These are phyloP conservation scores for Murina feae DNA, from an alignment of 2,113 vertebrate species.

Conservation along the genomic window DNA sequence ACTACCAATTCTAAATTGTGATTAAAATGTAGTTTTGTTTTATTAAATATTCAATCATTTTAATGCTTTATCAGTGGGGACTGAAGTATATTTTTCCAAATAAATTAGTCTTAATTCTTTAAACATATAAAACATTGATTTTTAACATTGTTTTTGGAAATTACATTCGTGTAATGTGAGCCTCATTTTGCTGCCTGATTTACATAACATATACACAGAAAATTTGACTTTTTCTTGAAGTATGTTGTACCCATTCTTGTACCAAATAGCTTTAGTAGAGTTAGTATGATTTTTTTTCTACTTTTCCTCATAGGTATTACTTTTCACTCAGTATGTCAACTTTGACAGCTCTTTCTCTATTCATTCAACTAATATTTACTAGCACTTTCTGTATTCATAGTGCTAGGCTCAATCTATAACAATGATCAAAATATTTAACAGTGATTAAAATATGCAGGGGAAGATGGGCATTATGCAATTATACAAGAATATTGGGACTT, in stretches of 20 bases:
- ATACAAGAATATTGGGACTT: not conserved
- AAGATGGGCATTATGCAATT: not conserved
- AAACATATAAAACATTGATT: not conserved
- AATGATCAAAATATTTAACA: constrained; percentile 16
- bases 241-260: not conserved
- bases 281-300: not conserved
- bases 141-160: constrained; percentile 34
- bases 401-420: not conserved
- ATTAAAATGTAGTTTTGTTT: not conserved
- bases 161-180: not conserved
- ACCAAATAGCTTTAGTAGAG: not conserved
- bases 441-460: not conserved
- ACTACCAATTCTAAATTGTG: constrained; percentile 9
- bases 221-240: not conserved
- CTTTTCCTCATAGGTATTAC: not conserved
- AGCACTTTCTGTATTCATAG: not conserved
- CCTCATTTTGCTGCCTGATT: not conserved
- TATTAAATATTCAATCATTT: not conserved
- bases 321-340: not conserved
- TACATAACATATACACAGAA: not conserved
- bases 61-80: not conserved
- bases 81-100: not conserved
- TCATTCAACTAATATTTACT: constrained; percentile 9
- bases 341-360: constrained; percentile 8
- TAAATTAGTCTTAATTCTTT: constrained; percentile 8